Evolutionary conservation across 2,888 invertebrate species (phyloP), one percentile per base, ranked within the genome.

Genomic region (Cephus pulcher): DNA sequence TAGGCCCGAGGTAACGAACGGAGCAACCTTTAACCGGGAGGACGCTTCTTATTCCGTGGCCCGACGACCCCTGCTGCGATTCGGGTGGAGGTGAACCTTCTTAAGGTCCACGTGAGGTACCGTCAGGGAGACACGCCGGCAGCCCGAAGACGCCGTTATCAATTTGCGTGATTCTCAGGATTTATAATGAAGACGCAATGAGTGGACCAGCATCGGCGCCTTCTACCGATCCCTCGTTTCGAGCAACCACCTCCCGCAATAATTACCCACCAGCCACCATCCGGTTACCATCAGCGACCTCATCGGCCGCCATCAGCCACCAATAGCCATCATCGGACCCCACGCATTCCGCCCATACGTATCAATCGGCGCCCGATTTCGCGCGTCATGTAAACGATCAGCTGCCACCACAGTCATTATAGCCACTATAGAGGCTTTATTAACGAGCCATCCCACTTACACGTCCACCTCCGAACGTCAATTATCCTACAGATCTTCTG

Each of bases 101-200:
- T 77, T 56, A 34, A 68, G 37, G 32, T 71, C 71, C 34, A 71
- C 71, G 71, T 32, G 71, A 34, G 33, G 33, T 1, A 34, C 32
- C 33, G 71, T 34, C 71, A 32, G 32, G 71, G 71, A 71, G 71
- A 71, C 71, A 34, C 40, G 70, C 30, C 73, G 79, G 77, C 79
- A 78, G 79, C 84, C 82, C 85, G 85, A 56, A 56, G 85, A 86
- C 87, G 88, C 88, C 88, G 87, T 88, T 89, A 89, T 89, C 88
- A 88, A 89, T 89, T 90, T 88, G 88, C 86, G 88, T 88, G 89
- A 90, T 90, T 88, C 87, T 89, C 84, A 85, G 85, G 86, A 87
- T 89, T 89, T 87, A 86, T 88, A 89, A 90, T 89, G 88, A 90
- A 90, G 90, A 90, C 82, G 88, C 90, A 88, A 89, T 89, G 87